Percentiles rank a stretch among this genome's conserved stretches.
Evolutionary conservation across 2,888 invertebrate genomes (phyloP).

Genomic region (Mythimna lalbum): DNA sequence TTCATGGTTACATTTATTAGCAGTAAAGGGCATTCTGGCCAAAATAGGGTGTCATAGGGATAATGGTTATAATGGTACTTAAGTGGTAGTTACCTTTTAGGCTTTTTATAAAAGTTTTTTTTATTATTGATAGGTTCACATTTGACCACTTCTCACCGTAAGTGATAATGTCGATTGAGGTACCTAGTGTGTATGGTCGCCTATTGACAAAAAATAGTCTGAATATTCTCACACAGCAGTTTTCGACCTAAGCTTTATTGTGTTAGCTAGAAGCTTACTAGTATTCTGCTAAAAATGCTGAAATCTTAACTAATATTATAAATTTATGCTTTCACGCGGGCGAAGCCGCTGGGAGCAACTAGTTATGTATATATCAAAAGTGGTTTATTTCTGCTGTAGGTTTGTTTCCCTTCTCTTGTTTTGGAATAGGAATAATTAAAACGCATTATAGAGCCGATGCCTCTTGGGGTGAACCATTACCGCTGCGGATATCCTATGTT

Average conservation of each 20-base stretch:
- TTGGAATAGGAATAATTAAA: slow-evolving; percentile 25
- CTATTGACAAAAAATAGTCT: background rate
- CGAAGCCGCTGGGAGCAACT: too few relatives aligned
- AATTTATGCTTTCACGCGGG: too few relatives aligned
- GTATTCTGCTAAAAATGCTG: background rate
- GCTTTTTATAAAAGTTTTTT: background rate
- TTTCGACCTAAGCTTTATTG: too few relatives aligned
- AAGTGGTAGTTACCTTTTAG: slow-evolving; percentile 1
- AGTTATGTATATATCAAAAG: too few relatives aligned
- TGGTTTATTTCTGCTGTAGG: background rate
- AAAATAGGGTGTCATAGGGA: slow-evolving; percentile 29
- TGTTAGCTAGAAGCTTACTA: too few relatives aligned
- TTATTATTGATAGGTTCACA: too few relatives aligned
- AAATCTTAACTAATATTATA: too few relatives aligned
- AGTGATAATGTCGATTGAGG: too few relatives aligned
- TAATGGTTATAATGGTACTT: slow-evolving; percentile 28
- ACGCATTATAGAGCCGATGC: slow-evolving; percentile 3
- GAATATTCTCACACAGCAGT: background rate
- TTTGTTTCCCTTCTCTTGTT: background rate
- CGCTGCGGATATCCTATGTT: slow-evolving; percentile 34
- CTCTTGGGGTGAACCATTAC: slow-evolving; percentile 40
- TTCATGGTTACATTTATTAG: slow-evolving; percentile 37
- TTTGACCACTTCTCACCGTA: too few relatives aligned
- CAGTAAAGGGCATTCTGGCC: slow-evolving; percentile 13
- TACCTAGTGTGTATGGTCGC: too few relatives aligned